These are phyloP conservation scores for Drosophila imparisetae DNA, from an alignment of 2,888 invertebrate species.

Conservation along the genomic window DNA sequence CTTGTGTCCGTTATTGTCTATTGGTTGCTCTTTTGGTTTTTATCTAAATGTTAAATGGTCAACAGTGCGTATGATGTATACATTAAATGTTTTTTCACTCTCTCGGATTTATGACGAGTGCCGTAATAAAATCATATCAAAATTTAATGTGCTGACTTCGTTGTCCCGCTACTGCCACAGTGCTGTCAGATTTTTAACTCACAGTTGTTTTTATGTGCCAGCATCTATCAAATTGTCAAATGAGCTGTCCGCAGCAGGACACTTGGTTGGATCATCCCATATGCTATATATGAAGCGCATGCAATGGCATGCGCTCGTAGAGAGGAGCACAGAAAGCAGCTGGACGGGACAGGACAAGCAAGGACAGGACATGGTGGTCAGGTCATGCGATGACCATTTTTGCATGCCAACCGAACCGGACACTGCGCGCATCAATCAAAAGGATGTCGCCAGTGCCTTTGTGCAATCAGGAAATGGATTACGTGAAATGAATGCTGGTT, in stretches of 20 bases:
- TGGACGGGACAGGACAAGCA: not conserved
- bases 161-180: not conserved
- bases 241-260: conserved; percentile 68
- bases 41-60: conserved; percentile 58
- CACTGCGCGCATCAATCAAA: conserved; percentile 54
- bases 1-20: conserved; percentile 30
- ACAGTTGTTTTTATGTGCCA: conserved; percentile 41
- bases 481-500: conserved; percentile 56
- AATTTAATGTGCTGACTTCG: conserved; percentile 58
- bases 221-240: conserved; percentile 79
- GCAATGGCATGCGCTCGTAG: not conserved
- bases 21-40: conserved; percentile 47
- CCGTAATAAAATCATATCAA: conserved; percentile 74
- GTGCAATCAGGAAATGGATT: conserved; percentile 61
- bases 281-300: not conserved
- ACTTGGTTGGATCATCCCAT: conserved; percentile 20
- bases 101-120: conserved; percentile 57
- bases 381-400: conserved; percentile 31
- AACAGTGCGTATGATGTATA: conserved; percentile 72
- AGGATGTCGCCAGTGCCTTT: conserved; percentile 44
- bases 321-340: no score
- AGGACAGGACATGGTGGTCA: no score
- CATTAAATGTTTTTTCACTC: conserved; percentile 58
- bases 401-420: conserved; percentile 36
- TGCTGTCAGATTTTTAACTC: conserved; percentile 29